A percentile compares a stretch with the other conserved stretches of the same genome.
phyloP scores from a whole-genome alignment of 2,888 invertebrate genomes.

The Lepidocyrtoides sp. region DNA sequence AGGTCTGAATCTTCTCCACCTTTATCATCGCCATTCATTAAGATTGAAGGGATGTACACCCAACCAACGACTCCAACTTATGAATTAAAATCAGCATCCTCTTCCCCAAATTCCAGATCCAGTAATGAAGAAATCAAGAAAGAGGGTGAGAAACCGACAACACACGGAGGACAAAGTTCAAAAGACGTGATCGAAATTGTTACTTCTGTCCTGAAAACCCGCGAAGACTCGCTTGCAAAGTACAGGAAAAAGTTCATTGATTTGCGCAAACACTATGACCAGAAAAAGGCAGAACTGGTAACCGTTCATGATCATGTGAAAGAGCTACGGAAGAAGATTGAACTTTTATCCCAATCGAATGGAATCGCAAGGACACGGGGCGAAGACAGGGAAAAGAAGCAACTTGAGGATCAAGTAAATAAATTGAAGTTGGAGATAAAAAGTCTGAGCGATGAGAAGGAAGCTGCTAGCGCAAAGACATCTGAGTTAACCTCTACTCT shows the following conservation, averaged over 20 bases:
- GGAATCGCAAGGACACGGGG: background rate
- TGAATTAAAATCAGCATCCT: background rate
- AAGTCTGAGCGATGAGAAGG: background rate
- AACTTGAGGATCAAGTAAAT: background rate
- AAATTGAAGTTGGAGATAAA: background rate
- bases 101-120: background rate
- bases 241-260: background rate
- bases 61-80: background rate
- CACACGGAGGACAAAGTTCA: background rate
- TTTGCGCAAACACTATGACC: background rate
- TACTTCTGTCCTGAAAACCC: background rate
- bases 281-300: background rate
- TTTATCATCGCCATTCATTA: no score
- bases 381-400: background rate
- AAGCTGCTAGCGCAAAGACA: background rate
- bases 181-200: background rate
- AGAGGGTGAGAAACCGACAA: background rate
- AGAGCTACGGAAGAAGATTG: background rate
- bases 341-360: background rate
- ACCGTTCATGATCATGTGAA: background rate
- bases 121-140: background rate
- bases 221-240: background rate
- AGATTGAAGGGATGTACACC: no score
- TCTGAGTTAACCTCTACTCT: background rate
- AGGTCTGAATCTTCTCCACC: no score